These are phyloP conservation scores for Papilio elwesi DNA, from an alignment of 2,888 invertebrate genomes.

Conservation along the genomic window DNA sequence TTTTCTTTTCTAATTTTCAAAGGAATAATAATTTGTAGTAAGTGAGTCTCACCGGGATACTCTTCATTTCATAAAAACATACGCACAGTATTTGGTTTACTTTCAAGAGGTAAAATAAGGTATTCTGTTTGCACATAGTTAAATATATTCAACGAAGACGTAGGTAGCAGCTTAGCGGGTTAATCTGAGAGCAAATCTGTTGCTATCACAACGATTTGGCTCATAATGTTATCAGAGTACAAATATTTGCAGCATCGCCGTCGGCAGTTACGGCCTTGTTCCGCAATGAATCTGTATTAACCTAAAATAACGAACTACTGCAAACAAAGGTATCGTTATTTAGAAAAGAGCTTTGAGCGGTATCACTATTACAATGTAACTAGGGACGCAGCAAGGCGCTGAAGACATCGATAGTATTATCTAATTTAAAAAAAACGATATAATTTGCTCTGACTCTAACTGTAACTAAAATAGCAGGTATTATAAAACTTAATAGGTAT, in stretches of 20 bases:
- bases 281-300: conserved; percentile 63
- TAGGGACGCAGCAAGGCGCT: not conserved
- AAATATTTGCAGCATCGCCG: conserved; percentile 77
- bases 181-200: conserved; percentile 81
- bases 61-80: not conserved
- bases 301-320: conserved; percentile 59
- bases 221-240: conserved; percentile 78
- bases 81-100: not conserved
- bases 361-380: conserved; percentile 40
- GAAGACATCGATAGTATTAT: conserved; percentile 2
- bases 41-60: too few species aligned
- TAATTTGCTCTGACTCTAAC: too few species aligned
- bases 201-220: conserved; percentile 78
- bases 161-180: conserved; percentile 66
- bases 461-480: too few species aligned
- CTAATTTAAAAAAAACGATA: not conserved
- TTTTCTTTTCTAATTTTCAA: too few species aligned
- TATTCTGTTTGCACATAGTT: conserved; percentile 34
- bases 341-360: conserved; percentile 54
- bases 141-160: conserved; percentile 63
- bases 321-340: conserved; percentile 62
- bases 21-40: too few species aligned
- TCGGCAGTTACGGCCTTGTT: conserved; percentile 74
- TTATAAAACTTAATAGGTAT: too few species aligned
- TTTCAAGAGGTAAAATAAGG: conserved; percentile 3